Evolutionary conservation across 2,888 invertebrate genomes (phyloP).

Genomic region (Chaetogeoica ovagalla): DNA sequence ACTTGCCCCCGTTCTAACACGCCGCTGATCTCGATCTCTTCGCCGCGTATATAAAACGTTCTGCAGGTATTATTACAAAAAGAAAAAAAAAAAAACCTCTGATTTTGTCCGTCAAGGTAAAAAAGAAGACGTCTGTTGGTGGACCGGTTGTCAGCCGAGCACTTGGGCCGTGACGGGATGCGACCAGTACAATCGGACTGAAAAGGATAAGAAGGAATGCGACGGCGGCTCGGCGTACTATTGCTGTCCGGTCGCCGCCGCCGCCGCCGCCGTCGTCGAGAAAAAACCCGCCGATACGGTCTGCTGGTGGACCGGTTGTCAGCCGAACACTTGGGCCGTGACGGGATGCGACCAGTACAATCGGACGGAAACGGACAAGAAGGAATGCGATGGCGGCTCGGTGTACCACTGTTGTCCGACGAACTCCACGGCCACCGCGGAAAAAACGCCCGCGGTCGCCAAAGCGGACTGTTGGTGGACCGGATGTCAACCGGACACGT

Average conservation of each 20-base stretch:
- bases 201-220: slow-evolving; percentile 19
- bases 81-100: too few relatives aligned
- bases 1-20: too few relatives aligned
- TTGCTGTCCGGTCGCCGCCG: neutral
- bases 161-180: slow-evolving; percentile 53
- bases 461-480: slow-evolving; percentile 14
- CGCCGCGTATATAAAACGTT: too few relatives aligned
- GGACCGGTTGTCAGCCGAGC: slow-evolving; percentile 53
- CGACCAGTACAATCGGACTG: slow-evolving; percentile 38
- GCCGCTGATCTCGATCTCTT: too few relatives aligned
- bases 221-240: slow-evolving; percentile 18
- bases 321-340: slow-evolving; percentile 46
- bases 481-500: neutral
- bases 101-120: too few relatives aligned
- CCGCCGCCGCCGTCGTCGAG: neutral
- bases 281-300: neutral
- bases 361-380: slow-evolving; percentile 16
- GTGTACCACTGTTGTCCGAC: slow-evolving; percentile 18
- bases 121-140: slow-evolving; percentile 36
- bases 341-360: slow-evolving; percentile 50
- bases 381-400: slow-evolving; percentile 5
- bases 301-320: slow-evolving; percentile 54
- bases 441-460: neutral
- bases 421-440: neutral
- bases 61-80: too few relatives aligned